Evolutionary conservation across 2,888 invertebrate genomes (phyloP).

Genomic region (Cylloceria caligata): DNA sequence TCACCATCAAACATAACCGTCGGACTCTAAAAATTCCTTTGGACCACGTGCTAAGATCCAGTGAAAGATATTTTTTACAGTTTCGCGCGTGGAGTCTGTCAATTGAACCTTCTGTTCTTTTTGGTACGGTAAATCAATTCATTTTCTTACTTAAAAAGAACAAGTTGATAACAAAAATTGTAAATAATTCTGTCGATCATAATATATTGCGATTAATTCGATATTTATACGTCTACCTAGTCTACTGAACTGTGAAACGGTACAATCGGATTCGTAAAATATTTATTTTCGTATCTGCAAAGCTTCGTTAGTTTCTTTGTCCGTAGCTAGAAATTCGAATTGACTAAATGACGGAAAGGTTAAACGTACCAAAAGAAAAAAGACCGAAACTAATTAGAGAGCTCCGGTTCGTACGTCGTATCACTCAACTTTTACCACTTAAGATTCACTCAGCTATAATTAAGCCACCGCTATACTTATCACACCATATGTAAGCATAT

Average conservation of each 20-base stretch:
- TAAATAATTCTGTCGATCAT: neutral
- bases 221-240: neutral
- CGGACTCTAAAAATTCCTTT: conserved; percentile 15
- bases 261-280: neutral
- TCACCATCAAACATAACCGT: neutral
- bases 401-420: neutral
- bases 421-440: neutral
- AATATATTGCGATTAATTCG: neutral
- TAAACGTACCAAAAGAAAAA: neutral
- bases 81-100: conserved; percentile 14
- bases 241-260: neutral
- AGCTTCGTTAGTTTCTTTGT: neutral
- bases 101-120: neutral
- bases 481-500: neutral
- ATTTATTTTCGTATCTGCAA: neutral
- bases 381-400: neutral
- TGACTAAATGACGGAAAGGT: neutral
- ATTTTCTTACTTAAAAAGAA: neutral
- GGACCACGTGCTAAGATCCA: conserved; percentile 20
- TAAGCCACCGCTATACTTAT: neutral
- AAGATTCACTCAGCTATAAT: neutral
- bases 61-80: conserved; percentile 20
- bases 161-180: neutral
- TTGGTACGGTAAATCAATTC: neutral
- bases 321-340: neutral